These are phyloP conservation scores for Cranoglanis bouderius DNA, from an alignment of 2,113 vertebrate genomes.

Conservation along the genomic window DNA sequence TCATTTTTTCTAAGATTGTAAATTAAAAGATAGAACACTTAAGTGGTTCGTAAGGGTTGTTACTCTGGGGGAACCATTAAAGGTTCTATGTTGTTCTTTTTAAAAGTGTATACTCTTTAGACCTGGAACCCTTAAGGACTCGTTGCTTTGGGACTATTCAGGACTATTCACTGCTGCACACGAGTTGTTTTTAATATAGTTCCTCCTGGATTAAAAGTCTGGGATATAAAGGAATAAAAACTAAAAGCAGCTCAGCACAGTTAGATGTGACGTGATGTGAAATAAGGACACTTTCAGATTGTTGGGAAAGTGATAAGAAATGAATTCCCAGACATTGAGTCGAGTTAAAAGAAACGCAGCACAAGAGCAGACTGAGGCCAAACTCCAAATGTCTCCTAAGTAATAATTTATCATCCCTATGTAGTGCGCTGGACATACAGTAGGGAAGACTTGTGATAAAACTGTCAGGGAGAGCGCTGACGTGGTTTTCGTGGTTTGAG, in stretches of 20 bases:
- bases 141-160: background rate
- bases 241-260: background rate
- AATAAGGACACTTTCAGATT: background rate
- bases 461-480: background rate
- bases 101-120: too few species aligned
- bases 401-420: background rate
- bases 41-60: too few species aligned
- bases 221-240: background rate
- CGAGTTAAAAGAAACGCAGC: slow-evolving; percentile 12
- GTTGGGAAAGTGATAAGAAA: slow-evolving; percentile 6
- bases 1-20: background rate
- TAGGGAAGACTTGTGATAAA: background rate
- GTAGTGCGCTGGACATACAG: rapidly evolving
- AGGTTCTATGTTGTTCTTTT: too few species aligned
- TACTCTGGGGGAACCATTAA: too few species aligned
- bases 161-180: background rate
- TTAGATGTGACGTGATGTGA: background rate
- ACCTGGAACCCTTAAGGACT: background rate
- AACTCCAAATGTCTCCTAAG: too few species aligned
- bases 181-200: background rate
- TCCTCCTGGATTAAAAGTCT: background rate
- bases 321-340: background rate
- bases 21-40: too few species aligned
- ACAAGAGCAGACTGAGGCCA: background rate
- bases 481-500: background rate